A percentile compares a stretch with the other conserved stretches of the same genome.
These are phyloP conservation scores for Phymorhynchus buccinoides DNA, from an alignment of 1,140 invertebrate species.

Conservation along the genomic window DNA sequence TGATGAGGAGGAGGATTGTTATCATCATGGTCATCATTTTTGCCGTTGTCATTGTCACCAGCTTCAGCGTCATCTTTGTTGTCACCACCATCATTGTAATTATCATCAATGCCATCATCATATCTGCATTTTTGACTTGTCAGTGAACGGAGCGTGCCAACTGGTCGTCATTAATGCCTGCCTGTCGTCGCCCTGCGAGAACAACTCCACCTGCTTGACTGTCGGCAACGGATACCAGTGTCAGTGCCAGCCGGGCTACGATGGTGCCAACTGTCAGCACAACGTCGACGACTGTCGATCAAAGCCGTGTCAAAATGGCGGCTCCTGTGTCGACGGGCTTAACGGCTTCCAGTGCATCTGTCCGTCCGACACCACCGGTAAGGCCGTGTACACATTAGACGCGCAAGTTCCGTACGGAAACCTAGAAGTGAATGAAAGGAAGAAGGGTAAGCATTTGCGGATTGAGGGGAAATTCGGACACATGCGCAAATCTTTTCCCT, in stretches of 20 bases:
- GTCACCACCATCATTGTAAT: too few species aligned
- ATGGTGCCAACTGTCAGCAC: slow-evolving; percentile 51
- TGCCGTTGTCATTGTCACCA: too few species aligned
- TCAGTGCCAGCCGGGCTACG: slow-evolving; percentile 46
- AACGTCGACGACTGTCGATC: slow-evolving; percentile 51
- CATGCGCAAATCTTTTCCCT: too few species aligned
- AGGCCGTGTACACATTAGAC: too few species aligned
- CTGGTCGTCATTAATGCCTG: slow-evolving; percentile 42
- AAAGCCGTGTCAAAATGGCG: slow-evolving; percentile 55
- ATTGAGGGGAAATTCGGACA: too few species aligned
- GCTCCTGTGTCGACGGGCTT: slow-evolving; percentile 31
- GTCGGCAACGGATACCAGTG: slow-evolving; percentile 47
- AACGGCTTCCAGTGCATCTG: slow-evolving; percentile 48
- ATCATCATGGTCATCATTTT: too few species aligned
- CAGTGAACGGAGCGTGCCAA: slow-evolving; percentile 26
- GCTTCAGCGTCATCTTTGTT: too few species aligned
- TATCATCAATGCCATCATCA: too few species aligned
- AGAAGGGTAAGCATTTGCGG: too few species aligned
- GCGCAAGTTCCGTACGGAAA: too few species aligned
- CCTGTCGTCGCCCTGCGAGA: slow-evolving; percentile 51
- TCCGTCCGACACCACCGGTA: slow-evolving; percentile 32
- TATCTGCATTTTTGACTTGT: too few species aligned
- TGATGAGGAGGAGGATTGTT: too few species aligned
- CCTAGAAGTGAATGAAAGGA: not conserved
- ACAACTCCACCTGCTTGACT: slow-evolving; percentile 51